A percentile compares a stretch with the other conserved stretches of the same genome.
These are phyloP conservation scores for Hedychridium roseum DNA, from an alignment of 2,888 invertebrate species.

Conservation along the genomic window DNA sequence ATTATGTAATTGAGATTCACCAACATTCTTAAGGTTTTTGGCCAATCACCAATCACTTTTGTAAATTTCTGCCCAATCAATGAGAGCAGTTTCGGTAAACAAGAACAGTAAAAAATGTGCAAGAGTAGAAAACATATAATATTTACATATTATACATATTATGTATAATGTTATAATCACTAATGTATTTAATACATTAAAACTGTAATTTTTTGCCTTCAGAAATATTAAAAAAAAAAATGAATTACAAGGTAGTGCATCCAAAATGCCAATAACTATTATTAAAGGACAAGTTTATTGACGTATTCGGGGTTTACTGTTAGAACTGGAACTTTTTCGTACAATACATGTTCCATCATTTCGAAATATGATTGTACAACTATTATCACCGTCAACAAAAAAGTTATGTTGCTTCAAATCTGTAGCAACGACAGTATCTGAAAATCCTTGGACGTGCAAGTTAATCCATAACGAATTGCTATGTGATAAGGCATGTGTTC, in stretches of 20 bases:
- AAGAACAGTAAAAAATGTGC: no score
- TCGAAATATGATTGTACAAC: slow-evolving; percentile 63
- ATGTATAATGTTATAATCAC: not conserved
- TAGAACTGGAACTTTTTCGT: slow-evolving; percentile 59
- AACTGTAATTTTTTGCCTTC: slow-evolving; percentile 8
- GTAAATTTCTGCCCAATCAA: no score
- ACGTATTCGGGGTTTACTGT: slow-evolving; percentile 51
- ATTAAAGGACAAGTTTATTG: slow-evolving; percentile 32
- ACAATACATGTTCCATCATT: slow-evolving; percentile 50
- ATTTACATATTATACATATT: no score
- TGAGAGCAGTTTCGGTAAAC: no score
- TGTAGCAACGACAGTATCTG: slow-evolving; percentile 67
- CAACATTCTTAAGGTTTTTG: no score
- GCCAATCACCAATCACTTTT: no score
- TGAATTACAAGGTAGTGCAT: slow-evolving; percentile 11
- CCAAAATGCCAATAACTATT: slow-evolving; percentile 13
- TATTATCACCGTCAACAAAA: slow-evolving; percentile 66
- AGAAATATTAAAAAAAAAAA: slow-evolving; percentile 2
- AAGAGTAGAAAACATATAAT: no score
- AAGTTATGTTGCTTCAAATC: slow-evolving; percentile 64
- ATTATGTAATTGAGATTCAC: no score
- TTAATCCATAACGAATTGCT: slow-evolving; percentile 64
- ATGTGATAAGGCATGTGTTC: slow-evolving; percentile 42
- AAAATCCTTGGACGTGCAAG: slow-evolving; percentile 68
- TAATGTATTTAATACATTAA: slow-evolving; percentile 5